phyloP scores from a whole-genome alignment of 2,113 vertebrate species.

The Vidua macroura region DNA sequence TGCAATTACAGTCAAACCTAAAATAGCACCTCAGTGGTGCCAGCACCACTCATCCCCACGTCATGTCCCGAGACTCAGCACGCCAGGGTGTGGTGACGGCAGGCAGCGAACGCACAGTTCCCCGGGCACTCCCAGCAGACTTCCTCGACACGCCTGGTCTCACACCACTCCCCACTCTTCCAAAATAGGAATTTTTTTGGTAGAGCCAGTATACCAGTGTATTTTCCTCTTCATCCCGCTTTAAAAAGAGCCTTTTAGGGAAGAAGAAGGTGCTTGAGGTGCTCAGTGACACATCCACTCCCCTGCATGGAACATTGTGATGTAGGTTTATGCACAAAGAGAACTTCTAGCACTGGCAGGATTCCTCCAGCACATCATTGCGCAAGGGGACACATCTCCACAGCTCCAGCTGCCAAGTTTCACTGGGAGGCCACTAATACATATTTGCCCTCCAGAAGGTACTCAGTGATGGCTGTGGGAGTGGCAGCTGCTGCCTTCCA shows the following conservation, averaged over 20 bases:
- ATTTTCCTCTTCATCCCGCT: neutral
- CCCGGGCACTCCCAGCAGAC: neutral
- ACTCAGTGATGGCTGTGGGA: neutral
- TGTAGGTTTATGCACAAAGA: neutral
- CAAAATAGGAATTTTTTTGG: neutral
- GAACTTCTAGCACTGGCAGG: neutral
- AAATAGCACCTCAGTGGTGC: neutral
- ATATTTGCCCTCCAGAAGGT: neutral
- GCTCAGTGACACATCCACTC: neutral
- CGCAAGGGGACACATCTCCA: neutral
- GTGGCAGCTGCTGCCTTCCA: neutral
- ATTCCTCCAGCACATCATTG: neutral
- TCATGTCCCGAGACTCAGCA: neutral
- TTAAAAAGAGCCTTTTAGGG: neutral
- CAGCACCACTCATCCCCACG: neutral
- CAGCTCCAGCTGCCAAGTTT: conserved; percentile 41
- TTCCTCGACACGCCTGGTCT: neutral
- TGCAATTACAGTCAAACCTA: neutral
- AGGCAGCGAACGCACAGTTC: neutral
- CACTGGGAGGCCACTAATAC: neutral
- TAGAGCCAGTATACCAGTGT: neutral
- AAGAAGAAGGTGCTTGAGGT: neutral
- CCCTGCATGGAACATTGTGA: neutral
- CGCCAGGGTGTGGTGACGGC: neutral
- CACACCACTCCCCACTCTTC: neutral